Evolutionary conservation across 1,140 invertebrate species (phyloP).

Genomic region (Drosophila nigrodunni): DNA sequence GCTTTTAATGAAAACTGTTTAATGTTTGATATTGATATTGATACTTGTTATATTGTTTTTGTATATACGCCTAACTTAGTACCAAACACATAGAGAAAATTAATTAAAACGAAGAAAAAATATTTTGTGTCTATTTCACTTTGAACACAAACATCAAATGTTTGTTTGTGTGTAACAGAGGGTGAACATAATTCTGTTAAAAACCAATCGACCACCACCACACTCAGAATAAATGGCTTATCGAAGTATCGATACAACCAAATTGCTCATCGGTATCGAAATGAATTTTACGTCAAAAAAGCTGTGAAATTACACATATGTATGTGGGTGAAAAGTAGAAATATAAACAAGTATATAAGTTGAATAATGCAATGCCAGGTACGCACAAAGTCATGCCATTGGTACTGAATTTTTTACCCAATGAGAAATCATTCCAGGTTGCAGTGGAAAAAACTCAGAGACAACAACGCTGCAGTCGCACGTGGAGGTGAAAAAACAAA

Average conservation of each 20-base stretch:
- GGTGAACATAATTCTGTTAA: neutral
- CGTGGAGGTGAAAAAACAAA: conserved; percentile 47
- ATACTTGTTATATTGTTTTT: conserved; percentile 71
- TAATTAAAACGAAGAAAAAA: conserved; percentile 22
- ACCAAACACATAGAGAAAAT: conserved; percentile 59
- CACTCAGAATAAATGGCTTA: neutral
- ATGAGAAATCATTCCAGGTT: conserved; percentile 6
- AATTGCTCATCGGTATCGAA: conserved; percentile 3
- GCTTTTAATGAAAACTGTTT: conserved; percentile 55
- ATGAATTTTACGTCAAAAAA: conserved; percentile 13
- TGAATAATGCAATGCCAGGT: conserved; percentile 59
- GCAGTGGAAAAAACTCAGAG: conserved; percentile 1
- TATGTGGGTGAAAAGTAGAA: neutral
- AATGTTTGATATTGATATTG: conserved; percentile 59
- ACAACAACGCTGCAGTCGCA: conserved; percentile 19
- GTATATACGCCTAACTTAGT: conserved; percentile 68
- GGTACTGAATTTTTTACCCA: neutral
- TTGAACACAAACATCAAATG: neutral
- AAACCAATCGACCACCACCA: neutral
- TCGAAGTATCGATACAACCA: neutral
- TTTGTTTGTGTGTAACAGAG: neutral
- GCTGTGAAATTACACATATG: conserved; percentile 21
- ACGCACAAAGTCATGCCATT: neutral
- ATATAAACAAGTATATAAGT: conserved; percentile 15
- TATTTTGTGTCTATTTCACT: neutral